Evolutionary conservation across 2,113 vertebrate genomes (phyloP).

Genomic region (Mobula hypostoma): DNA sequence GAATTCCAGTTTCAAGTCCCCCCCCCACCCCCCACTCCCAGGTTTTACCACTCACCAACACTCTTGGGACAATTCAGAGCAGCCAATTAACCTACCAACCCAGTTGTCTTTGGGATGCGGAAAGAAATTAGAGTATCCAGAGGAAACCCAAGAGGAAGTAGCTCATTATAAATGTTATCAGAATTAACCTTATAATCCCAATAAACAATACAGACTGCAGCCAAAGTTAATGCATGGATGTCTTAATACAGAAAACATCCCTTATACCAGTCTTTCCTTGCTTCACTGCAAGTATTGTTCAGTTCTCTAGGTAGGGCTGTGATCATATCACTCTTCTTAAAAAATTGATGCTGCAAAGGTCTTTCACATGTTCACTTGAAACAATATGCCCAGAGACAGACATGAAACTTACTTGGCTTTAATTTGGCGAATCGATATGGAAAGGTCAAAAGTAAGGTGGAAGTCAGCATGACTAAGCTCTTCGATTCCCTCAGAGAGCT

Average conservation of each 20-base stretch:
- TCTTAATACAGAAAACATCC: too few species aligned
- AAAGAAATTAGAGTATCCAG: too few species aligned
- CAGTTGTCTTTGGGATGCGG: too few species aligned
- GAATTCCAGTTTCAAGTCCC: too few species aligned
- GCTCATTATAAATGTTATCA: neutral
- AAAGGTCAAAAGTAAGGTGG: constrained; percentile 44
- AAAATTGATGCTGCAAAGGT: constrained; percentile 46
- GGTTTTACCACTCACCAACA: too few species aligned
- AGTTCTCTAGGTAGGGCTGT: constrained; percentile 33
- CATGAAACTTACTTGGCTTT: constrained; percentile 41
- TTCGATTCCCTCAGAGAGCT: constrained; percentile 18
- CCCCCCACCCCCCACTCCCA: too few species aligned
- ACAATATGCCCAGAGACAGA: constrained; percentile 39
- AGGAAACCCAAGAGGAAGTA: too few species aligned
- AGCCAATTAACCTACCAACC: too few species aligned
- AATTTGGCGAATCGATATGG: constrained; percentile 45
- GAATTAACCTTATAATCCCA: neutral
- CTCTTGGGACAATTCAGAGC: too few species aligned
- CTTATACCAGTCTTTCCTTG: neutral
- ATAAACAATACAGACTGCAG: neutral
- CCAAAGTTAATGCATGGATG: constrained; percentile 27
- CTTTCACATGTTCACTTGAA: constrained; percentile 43
- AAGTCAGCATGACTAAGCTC: neutral
- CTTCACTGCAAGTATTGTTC: neutral
- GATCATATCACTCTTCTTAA: constrained; percentile 41